phyloP scores from a whole-genome alignment of 2,113 vertebrate genomes.

The Cynoglossus semilaevis region DNA sequence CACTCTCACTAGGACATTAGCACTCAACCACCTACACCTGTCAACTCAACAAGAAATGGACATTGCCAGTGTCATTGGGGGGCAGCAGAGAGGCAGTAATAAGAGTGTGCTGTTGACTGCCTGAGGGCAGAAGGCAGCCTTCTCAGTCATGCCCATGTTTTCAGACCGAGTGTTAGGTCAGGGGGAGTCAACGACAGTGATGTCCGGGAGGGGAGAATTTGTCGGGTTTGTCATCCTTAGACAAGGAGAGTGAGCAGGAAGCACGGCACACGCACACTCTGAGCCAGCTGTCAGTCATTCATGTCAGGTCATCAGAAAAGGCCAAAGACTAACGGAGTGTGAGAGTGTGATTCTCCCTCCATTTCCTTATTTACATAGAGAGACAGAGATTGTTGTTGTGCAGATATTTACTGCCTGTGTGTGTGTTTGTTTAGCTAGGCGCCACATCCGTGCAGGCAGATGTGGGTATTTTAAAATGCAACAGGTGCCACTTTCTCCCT shows the following conservation, averaged over 20 bases:
- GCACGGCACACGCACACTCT: conserved; percentile 8
- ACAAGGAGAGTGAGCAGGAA: conserved; percentile 6
- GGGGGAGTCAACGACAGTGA: conserved; percentile 34
- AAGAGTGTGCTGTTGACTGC: conserved; percentile 26
- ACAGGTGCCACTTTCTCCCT: conserved; percentile 42
- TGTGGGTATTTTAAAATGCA: conserved; percentile 44
- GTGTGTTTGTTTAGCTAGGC: conserved; percentile 4
- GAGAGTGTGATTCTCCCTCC: conserved; percentile 14
- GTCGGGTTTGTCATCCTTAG: conserved; percentile 37
- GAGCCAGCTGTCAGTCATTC: conserved; percentile 33
- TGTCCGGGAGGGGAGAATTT: conserved; percentile 38
- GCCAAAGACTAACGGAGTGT: conserved; percentile 11
- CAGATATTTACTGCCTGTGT: conserved; percentile 26
- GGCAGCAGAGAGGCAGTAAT: conserved; percentile 22
- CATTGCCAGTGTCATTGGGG: conserved; percentile 11
- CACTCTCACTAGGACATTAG: conserved; percentile 20
- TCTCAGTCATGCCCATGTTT: neutral
- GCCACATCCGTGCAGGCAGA: conserved; percentile 12
- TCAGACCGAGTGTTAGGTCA: conserved; percentile 4
- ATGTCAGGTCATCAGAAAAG: conserved; percentile 5
- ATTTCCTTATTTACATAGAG: conserved; percentile 16
- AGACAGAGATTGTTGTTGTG: conserved; percentile 2
- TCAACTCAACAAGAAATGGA: conserved; percentile 13
- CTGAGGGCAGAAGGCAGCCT: conserved; percentile 3
- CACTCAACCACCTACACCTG: conserved; percentile 10